These are phyloP conservation scores for Melanaphis sacchari DNA, from an alignment of 1,140 invertebrate species.

Conservation along the genomic window DNA sequence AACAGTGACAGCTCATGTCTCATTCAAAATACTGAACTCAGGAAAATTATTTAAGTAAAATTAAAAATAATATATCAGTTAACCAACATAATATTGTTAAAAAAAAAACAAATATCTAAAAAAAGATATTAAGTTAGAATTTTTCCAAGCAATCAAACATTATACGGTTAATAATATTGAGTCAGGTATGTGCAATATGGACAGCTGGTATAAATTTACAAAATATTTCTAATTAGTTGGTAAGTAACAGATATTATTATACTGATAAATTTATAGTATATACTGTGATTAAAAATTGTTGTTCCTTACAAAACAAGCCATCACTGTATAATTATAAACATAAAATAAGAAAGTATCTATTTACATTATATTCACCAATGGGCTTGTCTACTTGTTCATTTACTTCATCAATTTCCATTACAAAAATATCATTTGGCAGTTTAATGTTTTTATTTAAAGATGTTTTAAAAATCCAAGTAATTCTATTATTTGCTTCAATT, in stretches of 20 bases:
- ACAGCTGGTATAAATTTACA: background rate
- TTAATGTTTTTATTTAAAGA: conserved; percentile 28
- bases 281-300: background rate
- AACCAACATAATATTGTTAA: no score
- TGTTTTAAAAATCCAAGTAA: conserved; percentile 42
- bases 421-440: conserved; percentile 27
- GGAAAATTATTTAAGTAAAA: background rate
- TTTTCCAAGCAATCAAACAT: background rate
- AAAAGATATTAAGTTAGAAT: background rate
- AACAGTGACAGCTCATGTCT: background rate
- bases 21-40: background rate
- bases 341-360: background rate
- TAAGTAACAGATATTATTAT: background rate
- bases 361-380: conserved; percentile 37
- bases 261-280: background rate
- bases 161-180: background rate
- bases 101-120: no score
- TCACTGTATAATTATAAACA: background rate
- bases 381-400: background rate
- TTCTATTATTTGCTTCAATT: conserved; percentile 48
- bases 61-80: background rate
- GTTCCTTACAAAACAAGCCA: background rate
- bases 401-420: background rate
- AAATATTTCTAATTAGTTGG: background rate
- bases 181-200: background rate